Evolutionary conservation across 2,797 vertebrate genomes (phyloP).

Genomic region (Margarornis squamiger): DNA sequence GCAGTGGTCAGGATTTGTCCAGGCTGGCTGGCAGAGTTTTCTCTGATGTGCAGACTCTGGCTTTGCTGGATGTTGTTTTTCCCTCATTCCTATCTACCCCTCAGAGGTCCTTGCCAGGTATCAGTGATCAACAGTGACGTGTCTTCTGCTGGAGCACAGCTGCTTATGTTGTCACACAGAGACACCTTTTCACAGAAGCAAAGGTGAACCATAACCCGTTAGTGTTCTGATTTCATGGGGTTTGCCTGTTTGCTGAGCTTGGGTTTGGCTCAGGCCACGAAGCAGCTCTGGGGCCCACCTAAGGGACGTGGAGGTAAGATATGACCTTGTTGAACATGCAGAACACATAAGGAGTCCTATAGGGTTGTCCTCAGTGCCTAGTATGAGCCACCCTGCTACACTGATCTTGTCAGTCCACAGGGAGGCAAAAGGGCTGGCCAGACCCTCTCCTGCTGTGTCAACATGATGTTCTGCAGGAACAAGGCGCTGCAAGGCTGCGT

Average conservation of each 20-base stretch:
- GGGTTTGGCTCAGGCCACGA: neutral
- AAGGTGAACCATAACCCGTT: neutral
- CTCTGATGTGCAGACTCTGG: neutral
- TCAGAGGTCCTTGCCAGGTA: neutral
- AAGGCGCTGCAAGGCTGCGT: accelerated
- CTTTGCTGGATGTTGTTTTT: neutral
- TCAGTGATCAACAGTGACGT: neutral
- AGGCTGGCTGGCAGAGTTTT: neutral
- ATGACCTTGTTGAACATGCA: accelerated
- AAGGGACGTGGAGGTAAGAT: neutral
- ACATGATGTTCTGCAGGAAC: neutral
- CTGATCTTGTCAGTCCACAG: neutral
- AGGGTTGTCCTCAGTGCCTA: neutral
- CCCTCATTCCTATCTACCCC: neutral
- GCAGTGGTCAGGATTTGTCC: neutral
- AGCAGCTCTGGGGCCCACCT: neutral
- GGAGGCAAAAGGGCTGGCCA: neutral
- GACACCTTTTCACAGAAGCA: neutral
- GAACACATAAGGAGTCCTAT: neutral
- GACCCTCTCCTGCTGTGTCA: accelerated
- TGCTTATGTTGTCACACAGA: neutral
- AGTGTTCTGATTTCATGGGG: neutral
- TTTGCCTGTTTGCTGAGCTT: neutral
- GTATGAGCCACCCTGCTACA: neutral
- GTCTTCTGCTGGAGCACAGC: neutral